Evolutionary conservation across 2,797 vertebrate species (phyloP), one percentile per base, ranked within the genome.

Genomic region (Galago senegalensis): DNA sequence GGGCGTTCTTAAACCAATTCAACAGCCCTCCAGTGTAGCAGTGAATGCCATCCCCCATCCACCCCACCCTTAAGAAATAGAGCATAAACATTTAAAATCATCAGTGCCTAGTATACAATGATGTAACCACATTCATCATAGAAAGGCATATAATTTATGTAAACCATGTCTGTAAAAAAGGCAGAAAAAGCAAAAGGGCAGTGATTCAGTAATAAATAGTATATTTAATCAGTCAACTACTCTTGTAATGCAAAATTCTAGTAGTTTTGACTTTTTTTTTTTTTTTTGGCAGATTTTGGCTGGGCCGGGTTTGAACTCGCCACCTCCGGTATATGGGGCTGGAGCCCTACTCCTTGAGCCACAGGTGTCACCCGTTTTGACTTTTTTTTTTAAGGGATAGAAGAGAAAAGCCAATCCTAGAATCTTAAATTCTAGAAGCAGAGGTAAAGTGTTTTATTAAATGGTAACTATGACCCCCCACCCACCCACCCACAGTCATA

Each of bases 151-250:
- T 34, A 60, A 29, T 4, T 7, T 27, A 29, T 20, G 49, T 37
- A 94, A 96, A 96, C 89, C 76, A 91, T 89, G 95, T 91, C 94
- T 98, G 95, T 95, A 98, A 96, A 93, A 96, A 75, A 90, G 27
- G 46, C 13, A 77, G 34, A 84, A 96, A 97, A 60, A 97, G 97
- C 92, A 97, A 46, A 97, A 93, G 87, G 83, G 95, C 91, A 25
- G 65, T 86, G 95, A 98, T 94, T 98, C 87, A 34, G 79, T 97
- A 97, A 98, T 81, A 89, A 29, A 3, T 0, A 72, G 31, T 56
- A 93, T 75, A 98, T 97, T 95, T 96, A 91, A 98, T 91, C 93
- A 92, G 96, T 86, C 95, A 97, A 97, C 84, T 97, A 93, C 37
- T 96, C 88, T 95, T 96, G 82, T 94, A 94, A 49, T 13, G 14